Conservation (phyloP, 2,888 invertebrate genomes). For the Coremacera marginata region DNA sequence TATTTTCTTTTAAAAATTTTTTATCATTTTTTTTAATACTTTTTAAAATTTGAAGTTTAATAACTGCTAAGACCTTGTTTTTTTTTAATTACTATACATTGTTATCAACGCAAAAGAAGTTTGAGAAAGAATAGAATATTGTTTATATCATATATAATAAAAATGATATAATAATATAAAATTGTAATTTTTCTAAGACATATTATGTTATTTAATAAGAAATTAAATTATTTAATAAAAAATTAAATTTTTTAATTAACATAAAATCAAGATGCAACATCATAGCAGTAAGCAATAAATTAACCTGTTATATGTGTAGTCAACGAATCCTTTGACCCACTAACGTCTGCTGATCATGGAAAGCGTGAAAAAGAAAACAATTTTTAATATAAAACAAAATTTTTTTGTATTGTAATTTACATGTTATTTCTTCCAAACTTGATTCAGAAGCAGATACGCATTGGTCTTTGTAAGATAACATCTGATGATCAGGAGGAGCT, state of each 20-base stretch:
- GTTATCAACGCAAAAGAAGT: too few relatives aligned
- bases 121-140: too few relatives aligned
- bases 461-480: slow-evolving; percentile 71
- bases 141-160: too few relatives aligned
- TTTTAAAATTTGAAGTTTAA: too few relatives aligned
- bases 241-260: not conserved
- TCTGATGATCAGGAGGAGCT: slow-evolving; percentile 84
- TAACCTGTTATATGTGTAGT: slow-evolving; percentile 86
- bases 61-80: too few relatives aligned
- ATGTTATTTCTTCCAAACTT: slow-evolving; percentile 77
- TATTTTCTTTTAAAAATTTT: too few relatives aligned
- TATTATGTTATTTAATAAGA: too few relatives aligned
- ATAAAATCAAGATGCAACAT: slow-evolving; percentile 1
- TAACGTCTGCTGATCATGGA: slow-evolving; percentile 77
- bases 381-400: slow-evolving; percentile 48
- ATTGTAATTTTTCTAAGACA: too few relatives aligned
- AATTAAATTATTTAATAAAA: too few relatives aligned
- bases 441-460: slow-evolving; percentile 74
- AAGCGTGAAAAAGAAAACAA: slow-evolving; percentile 60
- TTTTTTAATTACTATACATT: too few relatives aligned
- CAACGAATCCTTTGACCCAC: slow-evolving; percentile 84
- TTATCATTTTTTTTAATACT: too few relatives aligned
- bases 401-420: slow-evolving; percentile 67
- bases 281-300: not conserved
- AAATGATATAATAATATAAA: too few relatives aligned